A percentile compares a stretch with the other conserved stretches of the same genome.
Conservation (phyloP, 2,113 vertebrate species). For the Sinocyclocheilus maitianheensis region DNA sequence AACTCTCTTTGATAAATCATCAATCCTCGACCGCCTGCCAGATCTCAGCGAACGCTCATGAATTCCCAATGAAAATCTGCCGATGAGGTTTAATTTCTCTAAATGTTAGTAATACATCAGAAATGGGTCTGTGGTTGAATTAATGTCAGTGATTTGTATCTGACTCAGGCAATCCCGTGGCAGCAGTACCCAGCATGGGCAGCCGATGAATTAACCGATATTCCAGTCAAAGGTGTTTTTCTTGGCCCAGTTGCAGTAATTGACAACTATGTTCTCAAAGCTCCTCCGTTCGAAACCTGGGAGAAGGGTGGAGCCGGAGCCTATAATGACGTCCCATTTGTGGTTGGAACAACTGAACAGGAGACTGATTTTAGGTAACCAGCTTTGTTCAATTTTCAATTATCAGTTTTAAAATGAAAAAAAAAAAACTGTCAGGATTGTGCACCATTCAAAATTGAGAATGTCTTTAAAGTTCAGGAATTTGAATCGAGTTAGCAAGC, state of each 20-base stretch:
- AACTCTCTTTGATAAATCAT: slow-evolving; percentile 34
- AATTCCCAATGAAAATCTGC: slow-evolving; percentile 8
- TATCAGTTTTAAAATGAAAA: neutral
- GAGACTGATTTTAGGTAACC: slow-evolving; percentile 74
- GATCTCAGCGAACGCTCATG: neutral
- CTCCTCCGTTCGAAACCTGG: slow-evolving; percentile 70
- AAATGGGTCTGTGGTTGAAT: slow-evolving; percentile 16
- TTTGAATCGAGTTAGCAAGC: neutral
- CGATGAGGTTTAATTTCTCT: slow-evolving; percentile 4
- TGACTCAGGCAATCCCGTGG: slow-evolving; percentile 74
- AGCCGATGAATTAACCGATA: slow-evolving; percentile 60
- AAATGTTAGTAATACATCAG: slow-evolving; percentile 16
- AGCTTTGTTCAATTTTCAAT: neutral
- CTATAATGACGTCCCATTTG: slow-evolving; percentile 73
- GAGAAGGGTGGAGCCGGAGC: slow-evolving; percentile 53
- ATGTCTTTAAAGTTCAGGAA: neutral
- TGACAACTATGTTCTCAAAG: slow-evolving; percentile 73
- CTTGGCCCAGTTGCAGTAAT: slow-evolving; percentile 69
- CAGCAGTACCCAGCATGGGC: slow-evolving; percentile 74
- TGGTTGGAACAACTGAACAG: slow-evolving; percentile 76
- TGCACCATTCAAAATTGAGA: neutral
- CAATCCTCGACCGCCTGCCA: slow-evolving; percentile 17
- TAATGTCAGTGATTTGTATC: slow-evolving; percentile 19
- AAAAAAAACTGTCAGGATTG: neutral
- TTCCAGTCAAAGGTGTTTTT: slow-evolving; percentile 67